Conservation (phyloP, 2,113 vertebrate genomes). For the Planiliza haematocheilus region DNA sequence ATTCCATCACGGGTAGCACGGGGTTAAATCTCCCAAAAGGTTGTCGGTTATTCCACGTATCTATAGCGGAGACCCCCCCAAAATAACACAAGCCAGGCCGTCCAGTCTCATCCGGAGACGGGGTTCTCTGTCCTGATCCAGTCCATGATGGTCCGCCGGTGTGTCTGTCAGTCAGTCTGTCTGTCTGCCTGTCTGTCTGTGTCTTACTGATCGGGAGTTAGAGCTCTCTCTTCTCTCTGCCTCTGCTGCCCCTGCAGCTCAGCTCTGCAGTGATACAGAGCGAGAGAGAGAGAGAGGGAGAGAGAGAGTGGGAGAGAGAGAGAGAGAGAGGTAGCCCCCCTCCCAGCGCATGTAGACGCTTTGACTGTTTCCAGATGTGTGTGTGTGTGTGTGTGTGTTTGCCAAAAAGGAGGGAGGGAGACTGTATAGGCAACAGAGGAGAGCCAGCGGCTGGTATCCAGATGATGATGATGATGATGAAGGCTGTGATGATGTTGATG, state of each 20-base stretch:
- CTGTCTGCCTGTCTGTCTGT: constrained; percentile 61
- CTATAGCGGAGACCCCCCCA: constrained; percentile 59
- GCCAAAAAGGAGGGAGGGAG: constrained; percentile 41
- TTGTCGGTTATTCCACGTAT: constrained; percentile 79
- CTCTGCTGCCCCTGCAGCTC: constrained; percentile 81
- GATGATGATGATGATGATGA: constrained; percentile 71
- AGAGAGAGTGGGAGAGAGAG: constrained; percentile 47
- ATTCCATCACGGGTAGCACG: constrained; percentile 78
- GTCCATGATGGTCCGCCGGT: constrained; percentile 74
- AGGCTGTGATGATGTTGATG: constrained; percentile 48
- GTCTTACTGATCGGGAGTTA: constrained; percentile 74
- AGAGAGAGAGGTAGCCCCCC: constrained; percentile 62
- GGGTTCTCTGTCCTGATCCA: constrained; percentile 71
- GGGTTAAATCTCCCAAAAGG: constrained; percentile 79
- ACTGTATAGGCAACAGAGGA: constrained; percentile 60
- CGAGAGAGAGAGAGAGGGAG: constrained; percentile 57
- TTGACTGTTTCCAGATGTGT: constrained; percentile 90
- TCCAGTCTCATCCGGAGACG: constrained; percentile 76
- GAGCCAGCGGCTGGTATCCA: constrained; percentile 71
- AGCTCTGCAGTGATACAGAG: constrained; percentile 80
- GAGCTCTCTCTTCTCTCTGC: constrained; percentile 76
- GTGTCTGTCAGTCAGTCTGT: constrained; percentile 54
- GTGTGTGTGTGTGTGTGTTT: constrained; percentile 42
- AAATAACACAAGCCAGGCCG: constrained; percentile 67
- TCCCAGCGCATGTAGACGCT: constrained; percentile 79